Evolutionary conservation across 23 tunicate genomes (phyloP), one percentile per base, ranked within the genome.

Genomic region (Diplosoma virens): DNA sequence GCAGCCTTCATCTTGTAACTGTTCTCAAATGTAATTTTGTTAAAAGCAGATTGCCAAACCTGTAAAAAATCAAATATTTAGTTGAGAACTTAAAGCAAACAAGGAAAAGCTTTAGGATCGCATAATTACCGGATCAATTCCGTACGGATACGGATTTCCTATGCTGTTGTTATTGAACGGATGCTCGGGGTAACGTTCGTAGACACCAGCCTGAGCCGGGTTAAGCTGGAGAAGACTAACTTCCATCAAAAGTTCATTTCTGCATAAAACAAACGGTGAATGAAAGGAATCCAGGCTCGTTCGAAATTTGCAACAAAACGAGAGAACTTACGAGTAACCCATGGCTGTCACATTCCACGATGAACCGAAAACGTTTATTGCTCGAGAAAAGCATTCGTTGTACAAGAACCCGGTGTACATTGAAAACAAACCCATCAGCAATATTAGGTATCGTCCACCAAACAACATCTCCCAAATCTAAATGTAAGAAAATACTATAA

Each of bases 1-100:
- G 99, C 93, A 25, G 78, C 75, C 67, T 94, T 94, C 99, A 94
- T 94, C 36, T 94, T 94, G 87, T 87, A 94, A 37, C 90, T 82
- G 87, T 94, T 87, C 61, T 36, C 68, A 31, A 94, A 88, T 3
- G 89, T 75, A 35, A 94, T 94, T 64, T 94, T 94, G 73, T 94
- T 94, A 20, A 46, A 77, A 37, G 99, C 95, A 9, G 92, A 79
- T 50, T 94, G 99, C 99, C 99, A 94, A 28, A 94, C 79, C 94
- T 90, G 47, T 9, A 79, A 66, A n/a, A 28, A 33, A 14, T 7
- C 14, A 7, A 41, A 7, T 41, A 41, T 41, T n/a, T n/a, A n/a
- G n/a, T n/a, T n/a, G n/a, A n/a, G n/a, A n/a, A n/a, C n/a, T 41
- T 7, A 7, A 7, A 41, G 50, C 9, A 9, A 41, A 41, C 50